Conservation (phyloP, 2,113 vertebrate genomes). For the Cheilinus undulatus region DNA sequence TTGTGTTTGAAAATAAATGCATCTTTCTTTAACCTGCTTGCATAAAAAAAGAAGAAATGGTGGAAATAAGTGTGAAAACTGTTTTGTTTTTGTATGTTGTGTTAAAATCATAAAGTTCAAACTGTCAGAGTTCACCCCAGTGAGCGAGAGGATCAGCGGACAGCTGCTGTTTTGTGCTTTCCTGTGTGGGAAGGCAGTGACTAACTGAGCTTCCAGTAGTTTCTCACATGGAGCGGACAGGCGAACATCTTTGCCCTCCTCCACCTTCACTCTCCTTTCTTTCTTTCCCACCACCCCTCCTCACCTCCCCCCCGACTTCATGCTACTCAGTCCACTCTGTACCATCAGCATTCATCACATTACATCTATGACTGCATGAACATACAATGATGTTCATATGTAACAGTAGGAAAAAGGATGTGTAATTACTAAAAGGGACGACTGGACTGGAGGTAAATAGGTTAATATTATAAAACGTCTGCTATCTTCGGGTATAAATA, state of each 20-base stretch:
- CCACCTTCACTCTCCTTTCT: not conserved
- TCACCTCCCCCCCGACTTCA: slow-evolving; percentile 12
- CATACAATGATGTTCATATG: no score
- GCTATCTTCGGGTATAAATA: no score
- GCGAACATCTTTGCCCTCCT: not conserved
- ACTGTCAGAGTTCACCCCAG: not conserved
- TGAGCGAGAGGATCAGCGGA: slow-evolving; percentile 1
- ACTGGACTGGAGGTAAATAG: no score
- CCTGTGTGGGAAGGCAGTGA: slow-evolving; percentile 17
- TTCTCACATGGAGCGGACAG: slow-evolving; percentile 37
- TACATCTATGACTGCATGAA: not conserved
- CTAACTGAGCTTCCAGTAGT: slow-evolving; percentile 20
- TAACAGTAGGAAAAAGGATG: no score
- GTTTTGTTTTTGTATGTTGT: no score
- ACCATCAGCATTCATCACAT: not conserved
- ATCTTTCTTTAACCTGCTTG: no score
- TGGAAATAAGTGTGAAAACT: no score
- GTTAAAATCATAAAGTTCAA: not conserved
- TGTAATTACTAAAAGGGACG: no score
- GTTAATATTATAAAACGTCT: no score
- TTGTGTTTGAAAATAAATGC: no score
- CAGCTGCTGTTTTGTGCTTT: slow-evolving; percentile 4
- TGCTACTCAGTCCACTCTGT: not conserved
- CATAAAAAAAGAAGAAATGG: no score
- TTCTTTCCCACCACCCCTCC: slow-evolving; percentile 11